These are phyloP conservation scores for Aplysia californica DNA, from an alignment of 1,140 invertebrate species.

Conservation along the genomic window DNA sequence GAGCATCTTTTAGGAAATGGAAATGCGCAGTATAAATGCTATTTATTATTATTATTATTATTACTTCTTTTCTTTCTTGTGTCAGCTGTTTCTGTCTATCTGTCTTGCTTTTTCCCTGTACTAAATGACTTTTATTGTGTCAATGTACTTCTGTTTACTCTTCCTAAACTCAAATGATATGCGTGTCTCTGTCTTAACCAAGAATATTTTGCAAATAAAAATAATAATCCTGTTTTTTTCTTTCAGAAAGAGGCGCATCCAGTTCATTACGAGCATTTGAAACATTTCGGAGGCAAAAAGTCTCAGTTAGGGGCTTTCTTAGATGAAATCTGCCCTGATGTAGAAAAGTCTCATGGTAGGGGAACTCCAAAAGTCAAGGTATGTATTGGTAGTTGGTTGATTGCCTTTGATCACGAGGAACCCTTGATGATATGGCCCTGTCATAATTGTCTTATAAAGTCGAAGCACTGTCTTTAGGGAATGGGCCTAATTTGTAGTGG, in stretches of 20 bases:
- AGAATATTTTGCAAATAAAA: no score
- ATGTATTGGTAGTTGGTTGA: no score
- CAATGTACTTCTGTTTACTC: background rate
- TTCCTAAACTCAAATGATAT: background rate
- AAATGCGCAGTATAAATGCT: no score
- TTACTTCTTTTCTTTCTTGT: background rate
- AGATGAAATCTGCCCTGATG: background rate
- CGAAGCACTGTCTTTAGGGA: no score
- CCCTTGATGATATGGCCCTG: no score
- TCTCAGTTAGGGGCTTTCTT: conserved; percentile 3
- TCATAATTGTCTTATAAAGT: no score
- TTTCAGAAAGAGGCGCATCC: conserved; percentile 17
- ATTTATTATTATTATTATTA: background rate
- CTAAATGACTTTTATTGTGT: no score
- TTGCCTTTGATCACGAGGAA: no score
- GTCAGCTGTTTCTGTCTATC: no score
- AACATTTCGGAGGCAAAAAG: conserved; percentile 17
- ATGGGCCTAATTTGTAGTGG: no score
- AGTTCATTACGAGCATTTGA: conserved; percentile 3
- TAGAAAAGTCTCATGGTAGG: conserved; percentile 6
- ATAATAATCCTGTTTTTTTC: background rate
- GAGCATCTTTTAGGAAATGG: no score
- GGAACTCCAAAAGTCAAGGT: conserved; percentile 11
- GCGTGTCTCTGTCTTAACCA: background rate
- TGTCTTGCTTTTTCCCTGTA: no score